Base-by-base conservation (phyloP, 92 coral and sea anemone species). In the Diadumene lineata region DNA sequence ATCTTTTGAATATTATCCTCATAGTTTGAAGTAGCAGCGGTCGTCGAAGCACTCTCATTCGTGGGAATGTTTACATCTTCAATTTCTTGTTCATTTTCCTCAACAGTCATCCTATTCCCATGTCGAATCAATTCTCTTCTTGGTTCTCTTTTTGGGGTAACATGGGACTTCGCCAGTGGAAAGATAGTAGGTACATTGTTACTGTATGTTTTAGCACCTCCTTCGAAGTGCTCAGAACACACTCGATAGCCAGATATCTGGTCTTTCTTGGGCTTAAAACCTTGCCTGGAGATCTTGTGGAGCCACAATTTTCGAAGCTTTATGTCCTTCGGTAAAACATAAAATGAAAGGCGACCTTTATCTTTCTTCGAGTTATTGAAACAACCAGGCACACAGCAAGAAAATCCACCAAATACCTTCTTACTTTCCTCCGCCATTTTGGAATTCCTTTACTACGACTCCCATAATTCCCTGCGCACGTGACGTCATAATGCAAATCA, bases 361-460 rank as follows among this genome's bases (percentile, higher is more conserved):
- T 56, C 53, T 50, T 75, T 77, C 24, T 76, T 77, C 10, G 67
- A 75, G 29, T 82, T 82, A 76, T 65, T 68, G 56, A 26, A 82
- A 48, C 82, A 82, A 31, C 56, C 81, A 31, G 86, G 86, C 38
- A 81, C 86, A 74, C 86, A 81, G n/a, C 55, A 76, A 46, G 81
- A 64, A 67, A 66, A 74, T 7, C 86, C 71, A 51, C 76, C 86
- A 10, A 60, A 27, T 33, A 25, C 25, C 16, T 24, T 44, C 48
- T 15, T 21, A 32, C 34, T 75, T 31, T 9, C 51, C 17, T 30
- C 66, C 51, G 69, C 78, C 78, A 60, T 74, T 33, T 74, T 74
- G 77, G n/a, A n/a, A 31, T 51, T 19, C 50, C 7, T 71, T 71
- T 71, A 71, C 77, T 71, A 71, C 77, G 44, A 71, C 66, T 50